Evolutionary conservation across 2,113 vertebrate genomes (phyloP).

Genomic region (Platycercus adscitus): DNA sequence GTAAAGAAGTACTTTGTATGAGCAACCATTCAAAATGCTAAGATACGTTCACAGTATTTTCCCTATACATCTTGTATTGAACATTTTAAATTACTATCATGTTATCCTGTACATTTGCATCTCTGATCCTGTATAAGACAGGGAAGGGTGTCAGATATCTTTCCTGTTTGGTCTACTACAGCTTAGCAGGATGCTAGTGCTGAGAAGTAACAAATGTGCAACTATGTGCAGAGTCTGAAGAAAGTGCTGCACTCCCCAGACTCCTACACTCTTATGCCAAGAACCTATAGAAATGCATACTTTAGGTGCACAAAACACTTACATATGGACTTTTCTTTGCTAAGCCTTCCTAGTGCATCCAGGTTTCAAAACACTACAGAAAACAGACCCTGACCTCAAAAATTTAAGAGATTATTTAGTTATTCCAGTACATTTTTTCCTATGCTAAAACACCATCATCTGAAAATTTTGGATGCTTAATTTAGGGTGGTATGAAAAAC

Average conservation of each 20-base stretch:
- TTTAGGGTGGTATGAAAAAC: neutral
- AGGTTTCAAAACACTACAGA: neutral
- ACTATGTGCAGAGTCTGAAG: neutral
- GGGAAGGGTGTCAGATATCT: neutral
- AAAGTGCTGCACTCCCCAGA: neutral
- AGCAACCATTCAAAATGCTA: neutral
- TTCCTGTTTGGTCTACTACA: neutral
- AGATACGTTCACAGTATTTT: neutral
- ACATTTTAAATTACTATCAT: neutral
- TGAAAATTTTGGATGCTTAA: neutral
- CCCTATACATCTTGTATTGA: neutral
- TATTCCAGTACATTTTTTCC: neutral
- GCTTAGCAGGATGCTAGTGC: neutral
- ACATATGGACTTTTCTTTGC: neutral
- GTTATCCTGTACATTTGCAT: neutral
- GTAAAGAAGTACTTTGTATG: neutral
- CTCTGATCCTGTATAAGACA: neutral
- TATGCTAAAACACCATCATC: neutral
- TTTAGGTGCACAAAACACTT: neutral
- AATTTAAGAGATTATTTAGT: neutral
- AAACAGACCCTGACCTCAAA: neutral
- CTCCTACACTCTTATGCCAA: neutral
- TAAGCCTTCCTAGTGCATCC: neutral
- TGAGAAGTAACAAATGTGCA: neutral
- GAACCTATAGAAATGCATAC: neutral